These are phyloP conservation scores for Tamias sibiricus DNA, from an alignment of 2,113 vertebrate species.

Conservation along the genomic window DNA sequence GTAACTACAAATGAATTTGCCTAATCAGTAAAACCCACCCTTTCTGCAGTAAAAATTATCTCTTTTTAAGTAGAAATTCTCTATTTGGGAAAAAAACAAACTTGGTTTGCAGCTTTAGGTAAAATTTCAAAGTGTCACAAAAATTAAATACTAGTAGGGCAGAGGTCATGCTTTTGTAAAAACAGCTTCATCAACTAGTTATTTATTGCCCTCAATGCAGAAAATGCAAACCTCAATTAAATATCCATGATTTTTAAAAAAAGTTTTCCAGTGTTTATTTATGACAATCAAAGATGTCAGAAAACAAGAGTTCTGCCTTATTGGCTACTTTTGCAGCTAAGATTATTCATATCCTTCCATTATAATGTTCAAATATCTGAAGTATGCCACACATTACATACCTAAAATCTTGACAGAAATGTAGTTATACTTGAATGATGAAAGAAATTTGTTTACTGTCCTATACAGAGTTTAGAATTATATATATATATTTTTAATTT, in stretches of 20 bases:
- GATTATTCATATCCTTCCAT: not conserved
- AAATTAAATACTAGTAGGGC: not conserved
- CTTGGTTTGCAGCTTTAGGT: not conserved
- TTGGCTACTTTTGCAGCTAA: not conserved
- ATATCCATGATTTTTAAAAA: not conserved
- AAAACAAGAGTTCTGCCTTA: not conserved
- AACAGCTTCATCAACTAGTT: not conserved
- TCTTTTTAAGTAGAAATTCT: conserved; percentile 2
- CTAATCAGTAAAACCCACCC: not conserved
- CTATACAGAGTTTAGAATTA: not conserved
- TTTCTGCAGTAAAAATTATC: not conserved
- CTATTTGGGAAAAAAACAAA: not conserved
- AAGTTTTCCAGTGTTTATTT: not conserved
- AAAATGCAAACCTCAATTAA: not conserved
- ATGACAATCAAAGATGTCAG: not conserved
- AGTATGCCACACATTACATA: not conserved
- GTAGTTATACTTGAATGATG: not conserved
- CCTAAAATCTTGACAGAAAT: conserved; percentile 1
- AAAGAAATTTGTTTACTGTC: conserved; percentile 11
- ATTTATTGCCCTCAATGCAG: not conserved
- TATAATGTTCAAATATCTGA: not conserved
- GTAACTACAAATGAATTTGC: conserved; percentile 31
- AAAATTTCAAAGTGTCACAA: not conserved
- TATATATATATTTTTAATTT: too few species aligned
- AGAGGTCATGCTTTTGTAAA: not conserved